Evolutionary conservation across 2,888 invertebrate genomes (phyloP).

Genomic region (Marronus borbonicus): DNA sequence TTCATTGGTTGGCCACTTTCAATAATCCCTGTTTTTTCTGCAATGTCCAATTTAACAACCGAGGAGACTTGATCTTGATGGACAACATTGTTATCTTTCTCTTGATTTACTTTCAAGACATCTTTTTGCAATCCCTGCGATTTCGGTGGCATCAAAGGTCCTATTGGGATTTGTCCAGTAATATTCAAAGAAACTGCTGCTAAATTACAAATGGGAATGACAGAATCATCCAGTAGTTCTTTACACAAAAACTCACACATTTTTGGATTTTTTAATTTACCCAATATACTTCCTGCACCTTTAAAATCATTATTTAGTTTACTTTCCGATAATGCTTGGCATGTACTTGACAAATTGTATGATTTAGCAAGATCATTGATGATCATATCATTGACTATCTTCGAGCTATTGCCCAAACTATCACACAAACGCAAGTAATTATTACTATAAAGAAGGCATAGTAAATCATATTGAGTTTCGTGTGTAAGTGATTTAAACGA

Average conservation of each 20-base stretch:
- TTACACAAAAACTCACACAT: neutral
- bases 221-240: neutral
- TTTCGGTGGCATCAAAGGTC: neutral
- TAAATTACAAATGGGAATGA: slow-evolving; percentile 15
- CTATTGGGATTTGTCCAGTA: neutral
- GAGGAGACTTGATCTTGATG: neutral
- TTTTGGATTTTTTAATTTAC: neutral
- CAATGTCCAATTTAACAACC: neutral
- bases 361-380: neutral
- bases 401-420: neutral
- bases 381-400: neutral
- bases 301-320: slow-evolving; percentile 13
- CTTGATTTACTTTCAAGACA: neutral
- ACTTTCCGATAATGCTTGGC: neutral
- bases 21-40: neutral
- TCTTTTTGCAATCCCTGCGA: neutral
- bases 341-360: neutral
- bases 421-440: slow-evolving; percentile 51
- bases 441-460: slow-evolving; percentile 59
- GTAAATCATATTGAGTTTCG: slow-evolving; percentile 51
- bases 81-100: neutral
- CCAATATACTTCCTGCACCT: neutral
- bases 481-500: slow-evolving; percentile 41
- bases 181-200: slow-evolving; percentile 16
- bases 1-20: too few relatives aligned